A percentile compares a stretch with the other conserved stretches of the same genome.
Evolutionary conservation across 2,113 vertebrate species (phyloP).

Genomic region (Mohoua ochrocephala): DNA sequence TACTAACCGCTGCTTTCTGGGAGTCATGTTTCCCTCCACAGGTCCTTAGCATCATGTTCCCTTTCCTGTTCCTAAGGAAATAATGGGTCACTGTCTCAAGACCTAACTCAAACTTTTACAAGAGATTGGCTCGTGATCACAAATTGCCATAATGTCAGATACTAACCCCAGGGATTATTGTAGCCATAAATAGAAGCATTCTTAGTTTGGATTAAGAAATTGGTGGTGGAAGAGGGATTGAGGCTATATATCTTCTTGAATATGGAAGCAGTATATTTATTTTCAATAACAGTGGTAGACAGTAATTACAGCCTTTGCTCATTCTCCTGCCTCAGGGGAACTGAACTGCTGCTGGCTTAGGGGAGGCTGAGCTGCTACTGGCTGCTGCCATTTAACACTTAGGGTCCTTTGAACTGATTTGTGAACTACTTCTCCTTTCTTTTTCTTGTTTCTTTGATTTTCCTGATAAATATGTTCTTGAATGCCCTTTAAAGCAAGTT

Average conservation of each 20-base stretch:
- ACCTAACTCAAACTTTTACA: neutral
- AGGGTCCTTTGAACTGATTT: neutral
- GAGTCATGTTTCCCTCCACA: neutral
- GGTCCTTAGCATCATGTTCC: neutral
- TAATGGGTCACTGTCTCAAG: neutral
- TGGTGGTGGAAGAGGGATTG: neutral
- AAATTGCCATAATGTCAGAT: neutral
- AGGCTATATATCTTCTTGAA: neutral
- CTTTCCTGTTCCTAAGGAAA: neutral
- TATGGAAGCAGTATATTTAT: neutral
- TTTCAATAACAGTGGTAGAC: neutral
- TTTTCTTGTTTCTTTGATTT: neutral
- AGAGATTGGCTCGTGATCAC: neutral
- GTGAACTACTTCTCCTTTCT: neutral
- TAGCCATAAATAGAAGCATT: neutral
- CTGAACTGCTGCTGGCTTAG: neutral
- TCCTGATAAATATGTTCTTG: neutral
- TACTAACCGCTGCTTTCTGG: neutral
- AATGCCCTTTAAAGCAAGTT: neutral
- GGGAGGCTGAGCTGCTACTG: neutral
- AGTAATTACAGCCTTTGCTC: conserved; percentile 16
- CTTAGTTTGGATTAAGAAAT: neutral
- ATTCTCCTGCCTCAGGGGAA: neutral
- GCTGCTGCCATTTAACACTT: neutral
- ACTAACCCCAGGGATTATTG: neutral